Conservation (phyloP, 1,140 invertebrate genomes). For the Scaptomyza montana region DNA sequence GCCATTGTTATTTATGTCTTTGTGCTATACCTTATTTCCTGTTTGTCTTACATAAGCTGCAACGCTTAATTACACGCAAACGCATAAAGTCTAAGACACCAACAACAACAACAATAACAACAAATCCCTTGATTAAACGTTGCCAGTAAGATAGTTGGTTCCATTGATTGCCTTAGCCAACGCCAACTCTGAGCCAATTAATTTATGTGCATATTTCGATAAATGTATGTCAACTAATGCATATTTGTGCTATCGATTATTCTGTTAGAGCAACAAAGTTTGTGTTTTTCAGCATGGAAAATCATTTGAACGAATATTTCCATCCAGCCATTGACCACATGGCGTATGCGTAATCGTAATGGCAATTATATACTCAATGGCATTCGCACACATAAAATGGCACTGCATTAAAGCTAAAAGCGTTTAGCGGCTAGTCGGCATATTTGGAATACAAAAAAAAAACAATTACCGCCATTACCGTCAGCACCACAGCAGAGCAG, state of each 20-base stretch:
- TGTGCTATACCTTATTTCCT: constrained; percentile 79
- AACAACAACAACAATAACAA: too few relatives aligned
- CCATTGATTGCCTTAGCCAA: neutral
- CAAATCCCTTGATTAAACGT: neutral
- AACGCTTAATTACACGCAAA: constrained; percentile 77
- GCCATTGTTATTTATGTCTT: constrained; percentile 75
- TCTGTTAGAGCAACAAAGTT: neutral
- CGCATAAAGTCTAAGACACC: constrained; percentile 1
- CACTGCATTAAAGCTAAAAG: constrained; percentile 75
- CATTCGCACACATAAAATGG: constrained; percentile 30
- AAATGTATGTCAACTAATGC: constrained; percentile 1
- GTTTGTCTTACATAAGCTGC: constrained; percentile 80
- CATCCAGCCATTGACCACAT: constrained; percentile 56
- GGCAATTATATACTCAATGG: constrained; percentile 67
- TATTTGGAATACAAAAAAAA: constrained; percentile 3
- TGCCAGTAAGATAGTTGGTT: neutral
- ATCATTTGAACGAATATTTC: constrained; percentile 11
- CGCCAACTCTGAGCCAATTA: neutral
- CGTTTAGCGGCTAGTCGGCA: constrained; percentile 61
- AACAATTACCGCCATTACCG: constrained; percentile 34
- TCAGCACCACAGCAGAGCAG: too few relatives aligned
- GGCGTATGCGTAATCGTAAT: constrained; percentile 71
- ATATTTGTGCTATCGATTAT: constrained; percentile 16
- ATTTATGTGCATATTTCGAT: constrained; percentile 2
- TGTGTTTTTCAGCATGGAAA: constrained; percentile 1